Percentiles rank a stretch among this genome's conserved stretches.
Conservation (phyloP, 1,140 invertebrate species). For the Oppia nitens region DNA sequence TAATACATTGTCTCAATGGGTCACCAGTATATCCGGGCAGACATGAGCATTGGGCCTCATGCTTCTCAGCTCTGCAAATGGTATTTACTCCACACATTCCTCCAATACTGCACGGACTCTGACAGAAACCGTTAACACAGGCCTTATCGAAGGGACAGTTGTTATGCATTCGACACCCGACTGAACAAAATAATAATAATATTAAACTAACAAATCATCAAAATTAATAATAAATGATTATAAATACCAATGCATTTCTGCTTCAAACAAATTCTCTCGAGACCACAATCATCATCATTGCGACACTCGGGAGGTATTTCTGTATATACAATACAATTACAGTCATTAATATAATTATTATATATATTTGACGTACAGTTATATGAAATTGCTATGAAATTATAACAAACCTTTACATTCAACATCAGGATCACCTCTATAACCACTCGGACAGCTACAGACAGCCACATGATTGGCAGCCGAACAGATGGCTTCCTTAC, state of each 20-base stretch:
- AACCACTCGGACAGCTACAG: constrained; percentile 57
- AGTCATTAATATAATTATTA: not conserved
- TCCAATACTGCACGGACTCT: constrained; percentile 48
- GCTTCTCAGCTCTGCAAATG: constrained; percentile 56
- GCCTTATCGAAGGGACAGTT: constrained; percentile 59
- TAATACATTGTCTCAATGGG: constrained; percentile 54
- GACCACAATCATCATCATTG: constrained; percentile 58
- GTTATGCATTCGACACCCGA: constrained; percentile 22
- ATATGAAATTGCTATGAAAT: constrained; percentile 10
- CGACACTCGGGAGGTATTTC: constrained; percentile 46
- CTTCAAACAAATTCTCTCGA: constrained; percentile 55
- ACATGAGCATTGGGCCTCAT: constrained; percentile 65
- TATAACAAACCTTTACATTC: constrained; percentile 19
- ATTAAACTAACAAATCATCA: not conserved
- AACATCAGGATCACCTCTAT: constrained; percentile 51
- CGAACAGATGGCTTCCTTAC: constrained; percentile 56
- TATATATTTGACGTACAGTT: constrained; percentile 1
- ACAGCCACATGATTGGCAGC: constrained; percentile 47
- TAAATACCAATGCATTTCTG: constrained; percentile 35
- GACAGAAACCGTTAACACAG: constrained; percentile 56
- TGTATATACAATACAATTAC: too few species aligned
- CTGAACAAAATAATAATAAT: constrained; percentile 11
- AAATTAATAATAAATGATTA: constrained; percentile 2
- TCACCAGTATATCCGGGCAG: constrained; percentile 65
- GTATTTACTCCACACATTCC: constrained; percentile 63